Conservation (phyloP, 37 sponge, comb jelly and placozoan genomes). For the Beroe ovata region DNA sequence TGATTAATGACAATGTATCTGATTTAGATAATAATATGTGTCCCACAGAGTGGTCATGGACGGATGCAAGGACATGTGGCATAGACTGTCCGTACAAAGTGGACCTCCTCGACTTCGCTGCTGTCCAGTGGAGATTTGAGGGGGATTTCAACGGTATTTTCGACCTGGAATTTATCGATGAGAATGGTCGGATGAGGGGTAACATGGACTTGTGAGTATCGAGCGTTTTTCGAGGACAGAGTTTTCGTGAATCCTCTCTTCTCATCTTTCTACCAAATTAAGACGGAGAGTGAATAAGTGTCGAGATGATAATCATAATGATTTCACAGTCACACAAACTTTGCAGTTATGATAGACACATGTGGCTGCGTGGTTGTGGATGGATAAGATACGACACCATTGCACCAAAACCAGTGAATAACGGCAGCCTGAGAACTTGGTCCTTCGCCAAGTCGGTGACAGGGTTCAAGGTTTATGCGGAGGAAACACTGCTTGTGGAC, state of each 20-base stretch:
- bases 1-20: no score
- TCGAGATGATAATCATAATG: no score
- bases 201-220: constrained; percentile 68
- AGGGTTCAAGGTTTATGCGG: constrained; percentile 10
- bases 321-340: no score
- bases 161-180: constrained; percentile 48
- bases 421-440: constrained; percentile 45
- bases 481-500: constrained; percentile 2
- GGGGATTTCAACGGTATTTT: constrained; percentile 46
- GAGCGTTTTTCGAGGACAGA: no score
- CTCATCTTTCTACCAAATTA: no score
- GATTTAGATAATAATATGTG: no score
- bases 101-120: constrained; percentile 3
- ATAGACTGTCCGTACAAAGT: constrained; percentile 38
- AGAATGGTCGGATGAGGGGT: constrained; percentile 9
- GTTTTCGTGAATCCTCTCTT: no score
- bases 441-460: constrained; percentile 5
- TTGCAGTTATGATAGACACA: constrained; percentile 44
- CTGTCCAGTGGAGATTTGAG: constrained; percentile 51
- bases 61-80: constrained; percentile 14
- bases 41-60: constrained; percentile 26
- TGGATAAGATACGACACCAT: not conserved
- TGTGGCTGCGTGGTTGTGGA: constrained; percentile 35
- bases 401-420: not conserved
- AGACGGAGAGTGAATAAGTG: no score